Conservation (phyloP, 2,888 invertebrate genomes). For the Drosophila neotestacea region DNA sequence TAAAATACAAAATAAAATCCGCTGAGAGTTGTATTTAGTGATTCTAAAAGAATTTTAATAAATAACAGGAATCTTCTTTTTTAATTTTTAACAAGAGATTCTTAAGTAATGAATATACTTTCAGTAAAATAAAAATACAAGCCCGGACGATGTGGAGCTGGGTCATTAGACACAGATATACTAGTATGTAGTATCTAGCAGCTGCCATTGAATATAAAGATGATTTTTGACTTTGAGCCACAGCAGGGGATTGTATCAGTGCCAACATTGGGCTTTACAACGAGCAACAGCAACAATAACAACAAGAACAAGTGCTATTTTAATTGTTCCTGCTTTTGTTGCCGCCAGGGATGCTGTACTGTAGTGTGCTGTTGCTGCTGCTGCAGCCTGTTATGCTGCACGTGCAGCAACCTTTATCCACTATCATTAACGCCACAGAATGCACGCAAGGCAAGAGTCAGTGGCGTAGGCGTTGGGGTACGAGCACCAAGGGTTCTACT, state of each 20-base stretch:
- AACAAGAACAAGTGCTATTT: constrained; percentile 52
- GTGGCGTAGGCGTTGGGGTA: not conserved
- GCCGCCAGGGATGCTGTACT: constrained; percentile 71
- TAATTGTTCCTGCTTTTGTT: constrained; percentile 67
- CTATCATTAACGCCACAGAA: constrained; percentile 10
- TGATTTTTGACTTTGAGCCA: constrained; percentile 46
- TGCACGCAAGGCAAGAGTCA: constrained; percentile 15
- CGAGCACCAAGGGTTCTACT: constrained; percentile 32
- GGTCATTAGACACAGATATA: not conserved
- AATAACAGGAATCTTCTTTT: too few relatives aligned
- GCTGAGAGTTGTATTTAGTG: too few relatives aligned
- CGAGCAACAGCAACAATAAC: not conserved
- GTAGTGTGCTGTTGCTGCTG: constrained; percentile 49
- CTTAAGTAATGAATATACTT: not conserved
- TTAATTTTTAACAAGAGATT: too few relatives aligned
- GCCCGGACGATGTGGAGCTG: not conserved
- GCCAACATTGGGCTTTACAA: not conserved
- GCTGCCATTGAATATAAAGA: constrained; percentile 25
- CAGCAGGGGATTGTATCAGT: constrained; percentile 20
- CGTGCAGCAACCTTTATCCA: constrained; percentile 20
- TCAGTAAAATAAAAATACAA: constrained; percentile 3
- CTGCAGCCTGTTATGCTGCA: constrained; percentile 38
- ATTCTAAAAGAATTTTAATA: too few relatives aligned
- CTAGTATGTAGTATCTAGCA: not conserved
- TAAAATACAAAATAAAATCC: too few relatives aligned